Evolutionary conservation across 1,140 invertebrate species (phyloP).

Genomic region (Drosophila punjabiensis): DNA sequence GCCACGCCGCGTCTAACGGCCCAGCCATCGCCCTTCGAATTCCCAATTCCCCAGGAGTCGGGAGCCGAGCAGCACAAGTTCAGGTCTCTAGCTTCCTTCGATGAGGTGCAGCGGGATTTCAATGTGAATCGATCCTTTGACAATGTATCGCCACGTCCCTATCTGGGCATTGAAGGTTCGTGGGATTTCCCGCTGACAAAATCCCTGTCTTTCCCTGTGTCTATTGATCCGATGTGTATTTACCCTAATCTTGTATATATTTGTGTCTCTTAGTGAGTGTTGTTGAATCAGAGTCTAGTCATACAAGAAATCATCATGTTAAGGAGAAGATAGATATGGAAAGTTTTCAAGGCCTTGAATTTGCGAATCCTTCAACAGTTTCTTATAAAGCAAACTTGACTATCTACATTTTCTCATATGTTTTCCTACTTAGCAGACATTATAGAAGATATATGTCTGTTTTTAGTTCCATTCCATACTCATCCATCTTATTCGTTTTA

Average conservation of each 20-base stretch:
- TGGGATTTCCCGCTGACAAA: slow-evolving; percentile 24
- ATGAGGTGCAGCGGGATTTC: slow-evolving; percentile 59
- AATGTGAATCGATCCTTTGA: slow-evolving; percentile 73
- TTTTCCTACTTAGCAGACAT: background rate
- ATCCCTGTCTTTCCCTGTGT: slow-evolving; percentile 3
- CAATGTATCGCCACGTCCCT: slow-evolving; percentile 81
- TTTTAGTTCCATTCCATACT: slow-evolving; percentile 4
- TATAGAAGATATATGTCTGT: background rate
- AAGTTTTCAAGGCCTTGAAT: background rate
- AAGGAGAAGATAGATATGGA: background rate
- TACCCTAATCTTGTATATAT: background rate
- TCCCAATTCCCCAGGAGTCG: slow-evolving; percentile 14
- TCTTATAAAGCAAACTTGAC: background rate
- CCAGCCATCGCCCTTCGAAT: slow-evolving; percentile 65
- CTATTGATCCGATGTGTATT: background rate
- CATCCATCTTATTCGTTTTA: slow-evolving; percentile 16
- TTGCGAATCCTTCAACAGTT: background rate
- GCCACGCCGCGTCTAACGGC: slow-evolving; percentile 56
- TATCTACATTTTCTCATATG: background rate
- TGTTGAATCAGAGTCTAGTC: background rate
- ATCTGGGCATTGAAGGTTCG: slow-evolving; percentile 74
- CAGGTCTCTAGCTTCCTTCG: slow-evolving; percentile 49
- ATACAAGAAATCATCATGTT: background rate
- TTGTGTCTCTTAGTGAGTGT: slow-evolving; percentile 7
- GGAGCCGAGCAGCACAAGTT: slow-evolving; percentile 26